Evolutionary conservation across 2,888 invertebrate species (phyloP), one percentile per base, ranked within the genome.

Genomic region (Watsonalla cultraria): DNA sequence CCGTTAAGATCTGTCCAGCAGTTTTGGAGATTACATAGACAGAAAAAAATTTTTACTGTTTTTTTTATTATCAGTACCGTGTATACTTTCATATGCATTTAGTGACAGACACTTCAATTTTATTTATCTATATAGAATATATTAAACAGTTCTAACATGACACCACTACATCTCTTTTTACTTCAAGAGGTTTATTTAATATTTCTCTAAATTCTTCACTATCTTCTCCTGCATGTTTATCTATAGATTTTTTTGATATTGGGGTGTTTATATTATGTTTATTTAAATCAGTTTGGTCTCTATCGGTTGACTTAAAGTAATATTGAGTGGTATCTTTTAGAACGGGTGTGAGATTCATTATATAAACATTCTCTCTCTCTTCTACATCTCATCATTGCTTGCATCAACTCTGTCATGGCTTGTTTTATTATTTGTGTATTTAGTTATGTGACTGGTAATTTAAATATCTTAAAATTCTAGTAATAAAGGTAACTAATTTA

Each of bases 341-440:
- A 48, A 48, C 37, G 37, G 37, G 37, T 49, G 49, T 37, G 46
- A 46, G 50, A 46, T 50, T 15, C 24, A 50, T 39, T 39, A 50
- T 13, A 39, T 35, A 24, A 54, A 52, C 0, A 34, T n/a, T 49
- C 15, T 48, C 37, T 35, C 11, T 7, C 1, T 39, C 33, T 51
- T n/a, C n/a, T n/a, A n/a, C 24, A 24, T 24, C 24, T 54, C 51
- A 56, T 55, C 45, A 11, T 54, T 24, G 61, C 59, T 61, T 61
- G 56, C 61, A 51, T 60, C 45, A 53, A 60, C 54, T 54, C 47
- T 45, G 51, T 61, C 49, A 49, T 37, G 37, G 37, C 37, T 37
- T 49, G 49, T 39, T 49, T 49, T 15, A 49, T 49, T 37, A 49
- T 51, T 39, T 37, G 37, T 37, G 49, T 39, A 37, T 14, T 15